phyloP scores from a whole-genome alignment of 2,113 vertebrate species.

The Proteles cristata region DNA sequence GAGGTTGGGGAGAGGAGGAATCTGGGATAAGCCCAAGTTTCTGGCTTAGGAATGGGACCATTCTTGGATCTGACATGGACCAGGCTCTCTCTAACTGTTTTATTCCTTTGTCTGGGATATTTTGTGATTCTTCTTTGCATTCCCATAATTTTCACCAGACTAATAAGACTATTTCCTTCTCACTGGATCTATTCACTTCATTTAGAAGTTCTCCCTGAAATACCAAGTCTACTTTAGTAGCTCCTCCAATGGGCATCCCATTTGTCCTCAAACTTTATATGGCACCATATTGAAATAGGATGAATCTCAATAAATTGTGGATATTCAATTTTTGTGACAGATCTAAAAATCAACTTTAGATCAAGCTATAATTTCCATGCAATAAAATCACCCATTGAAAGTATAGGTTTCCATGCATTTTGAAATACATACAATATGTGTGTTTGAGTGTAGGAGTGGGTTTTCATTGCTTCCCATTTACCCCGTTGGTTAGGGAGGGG shows the following conservation, averaged over 20 bases:
- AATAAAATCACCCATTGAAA: neutral
- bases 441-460: neutral
- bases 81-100: neutral
- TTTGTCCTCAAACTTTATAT: neutral
- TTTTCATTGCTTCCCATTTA: neutral
- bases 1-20: neutral
- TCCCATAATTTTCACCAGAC: neutral
- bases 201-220: slow-evolving; percentile 4
- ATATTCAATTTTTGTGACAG: neutral
- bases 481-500: neutral
- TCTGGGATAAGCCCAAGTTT: neutral
- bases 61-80: neutral
- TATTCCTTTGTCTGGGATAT: neutral
- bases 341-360: neutral
- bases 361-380: neutral
- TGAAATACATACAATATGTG: neutral
- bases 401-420: neutral
- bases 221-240: neutral
- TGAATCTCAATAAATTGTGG: neutral
- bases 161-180: neutral
- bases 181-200: neutral
- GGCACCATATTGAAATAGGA: slow-evolving; percentile 1
- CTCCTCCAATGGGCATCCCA: neutral
- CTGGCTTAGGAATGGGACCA: neutral
- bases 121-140: neutral